Base-by-base conservation (phyloP, 1,140 invertebrate species). In the Penaeus vannamei region DNA sequence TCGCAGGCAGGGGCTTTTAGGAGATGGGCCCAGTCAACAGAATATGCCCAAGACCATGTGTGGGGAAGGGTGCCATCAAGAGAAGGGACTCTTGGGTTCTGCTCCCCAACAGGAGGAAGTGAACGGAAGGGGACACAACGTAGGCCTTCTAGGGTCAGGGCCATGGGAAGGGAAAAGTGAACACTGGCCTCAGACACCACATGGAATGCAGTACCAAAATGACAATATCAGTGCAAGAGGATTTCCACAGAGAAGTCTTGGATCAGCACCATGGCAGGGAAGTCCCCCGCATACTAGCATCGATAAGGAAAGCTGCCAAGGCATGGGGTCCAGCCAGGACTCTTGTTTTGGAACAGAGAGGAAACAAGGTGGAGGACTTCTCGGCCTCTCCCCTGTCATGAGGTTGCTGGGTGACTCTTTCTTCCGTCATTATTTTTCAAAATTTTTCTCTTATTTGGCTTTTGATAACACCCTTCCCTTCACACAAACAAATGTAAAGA, bases 351-450 rank as follows among this genome's bases (percentile, higher is more conserved):
- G 66, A 64, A 66, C 82, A 23, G 62, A 84, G 14, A 84, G 22
- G 82, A 42, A 66, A 19, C 82, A 64, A 84, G 82, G 62, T 46
- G 82, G 62, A 84, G 82, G 82, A 66, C 82, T 84, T 84, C 82
- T 84, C 62, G 82, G 62, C 62, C 36, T 84, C 42, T 84, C 82
- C 60, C 82, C 82, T 26, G 26, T 42, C 26, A 84, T 84, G 82
- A 84, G 82, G 82, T 84, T 64, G 61, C 42, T 69, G 46, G 46
- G 59, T 32, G n/a, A n/a, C 20, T 32, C 14, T 64, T 84, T 84
- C 26, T 61, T 84, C 17, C 26, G n/a, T 19, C 8, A 36, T 59
- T 22, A 32, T 84, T 36, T 62, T 62, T 36, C 19, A 29, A 42
- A 42, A 32, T 32, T 84, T 29, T 84, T 32, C 26, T 23, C 29